Conservation (phyloP, 2,797 vertebrate genomes). For the Sebastes minor region DNA sequence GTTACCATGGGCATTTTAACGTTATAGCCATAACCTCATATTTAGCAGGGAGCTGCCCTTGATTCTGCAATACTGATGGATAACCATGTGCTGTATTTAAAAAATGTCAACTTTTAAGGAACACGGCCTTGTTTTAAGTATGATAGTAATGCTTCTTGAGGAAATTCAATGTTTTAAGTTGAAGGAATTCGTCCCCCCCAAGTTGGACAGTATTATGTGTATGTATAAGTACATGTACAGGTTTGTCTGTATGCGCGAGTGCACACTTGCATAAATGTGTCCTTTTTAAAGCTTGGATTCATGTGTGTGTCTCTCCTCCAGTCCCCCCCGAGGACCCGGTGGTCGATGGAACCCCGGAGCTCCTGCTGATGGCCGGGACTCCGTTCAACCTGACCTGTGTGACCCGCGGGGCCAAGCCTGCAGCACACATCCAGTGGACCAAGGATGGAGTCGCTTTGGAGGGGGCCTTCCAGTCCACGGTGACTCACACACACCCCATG, state of each 20-base stretch:
- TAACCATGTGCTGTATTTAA: not conserved
- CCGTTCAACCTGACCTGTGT: constrained; percentile 92
- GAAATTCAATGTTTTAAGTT: not conserved
- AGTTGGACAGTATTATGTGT: not conserved
- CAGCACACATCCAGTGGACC: constrained; percentile 91
- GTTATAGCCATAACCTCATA: not conserved
- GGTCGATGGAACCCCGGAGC: constrained; percentile 89
- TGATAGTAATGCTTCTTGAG: not conserved
- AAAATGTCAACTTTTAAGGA: not conserved
- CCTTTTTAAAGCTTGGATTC: not conserved
- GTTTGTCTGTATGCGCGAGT: constrained; percentile 2
- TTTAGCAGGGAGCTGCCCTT: not conserved
- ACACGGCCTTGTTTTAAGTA: not conserved
- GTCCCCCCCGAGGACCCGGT: constrained; percentile 93
- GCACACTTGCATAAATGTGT: not conserved
- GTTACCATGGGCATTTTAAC: not conserved
- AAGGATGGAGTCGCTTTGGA: constrained; percentile 87
- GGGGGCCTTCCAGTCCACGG: constrained; percentile 88
- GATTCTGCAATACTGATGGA: not conserved
- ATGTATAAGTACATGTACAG: not conserved
- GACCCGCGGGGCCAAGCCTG: constrained; percentile 91
- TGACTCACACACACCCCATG: constrained; percentile 63
- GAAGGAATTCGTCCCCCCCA: not conserved
- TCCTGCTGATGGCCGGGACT: constrained; percentile 89
- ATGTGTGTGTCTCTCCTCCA: constrained; percentile 51